Conservation (phyloP, 2,888 invertebrate species). For the Eupelmus urozonus region DNA sequence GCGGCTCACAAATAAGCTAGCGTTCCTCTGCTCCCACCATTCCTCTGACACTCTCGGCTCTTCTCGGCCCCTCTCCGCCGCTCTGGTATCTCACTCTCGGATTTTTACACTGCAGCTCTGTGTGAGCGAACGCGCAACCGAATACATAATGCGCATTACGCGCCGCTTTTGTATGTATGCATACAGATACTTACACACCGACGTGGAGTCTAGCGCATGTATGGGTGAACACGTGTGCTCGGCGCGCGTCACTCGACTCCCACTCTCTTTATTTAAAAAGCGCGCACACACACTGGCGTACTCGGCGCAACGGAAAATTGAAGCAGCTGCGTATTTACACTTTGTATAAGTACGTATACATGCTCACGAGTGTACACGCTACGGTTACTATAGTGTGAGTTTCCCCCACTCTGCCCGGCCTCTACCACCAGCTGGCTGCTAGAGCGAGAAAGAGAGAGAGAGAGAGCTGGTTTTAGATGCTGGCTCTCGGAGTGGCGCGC, state of each 20-base stretch:
- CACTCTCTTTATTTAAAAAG: conserved; percentile 2
- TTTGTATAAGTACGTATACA: too few relatives aligned
- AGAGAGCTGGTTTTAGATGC: conserved; percentile 18
- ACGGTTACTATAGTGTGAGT: too few relatives aligned
- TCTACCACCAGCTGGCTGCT: background rate
- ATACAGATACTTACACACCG: too few relatives aligned
- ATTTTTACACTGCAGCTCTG: too few relatives aligned
- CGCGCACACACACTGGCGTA: background rate
- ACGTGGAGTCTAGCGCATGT: background rate
- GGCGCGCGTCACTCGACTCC: conserved; percentile 1
- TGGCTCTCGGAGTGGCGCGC: background rate
- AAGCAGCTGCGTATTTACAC: too few relatives aligned
- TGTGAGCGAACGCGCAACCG: background rate
- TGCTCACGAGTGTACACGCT: too few relatives aligned
- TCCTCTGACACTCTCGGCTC: conserved; percentile 7
- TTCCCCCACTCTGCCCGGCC: background rate
- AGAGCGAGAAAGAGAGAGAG: background rate
- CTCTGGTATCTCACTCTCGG: conserved; percentile 13
- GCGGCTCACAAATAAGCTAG: conserved; percentile 32
- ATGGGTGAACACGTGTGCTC: background rate
- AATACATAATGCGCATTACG: conserved; percentile 12
- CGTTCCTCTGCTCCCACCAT: conserved; percentile 19
- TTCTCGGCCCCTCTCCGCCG: background rate
- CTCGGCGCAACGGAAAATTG: background rate
- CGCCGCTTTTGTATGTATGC: background rate